phyloP scores from a whole-genome alignment of 1,140 invertebrate genomes.

The Polypedilum pembai region DNA sequence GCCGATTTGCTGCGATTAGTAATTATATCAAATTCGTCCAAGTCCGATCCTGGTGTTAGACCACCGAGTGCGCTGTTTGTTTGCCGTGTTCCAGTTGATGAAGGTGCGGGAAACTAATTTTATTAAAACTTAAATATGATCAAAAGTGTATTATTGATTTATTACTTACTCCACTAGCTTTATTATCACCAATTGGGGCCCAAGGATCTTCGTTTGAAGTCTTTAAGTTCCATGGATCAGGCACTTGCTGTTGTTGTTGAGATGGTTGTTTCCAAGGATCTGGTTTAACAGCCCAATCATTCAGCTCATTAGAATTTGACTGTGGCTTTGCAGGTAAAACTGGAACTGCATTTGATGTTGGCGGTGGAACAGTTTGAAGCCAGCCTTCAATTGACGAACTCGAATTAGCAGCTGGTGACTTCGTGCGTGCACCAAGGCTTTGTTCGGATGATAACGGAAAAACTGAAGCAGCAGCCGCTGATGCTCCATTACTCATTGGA shows the following conservation, averaged over 20 bases:
- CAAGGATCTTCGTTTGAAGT: conserved; percentile 46
- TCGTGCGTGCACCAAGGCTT: conserved; percentile 33
- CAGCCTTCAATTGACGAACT: conserved; percentile 42
- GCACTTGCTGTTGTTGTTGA: conserved; percentile 28
- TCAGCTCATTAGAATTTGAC: conserved; percentile 29
- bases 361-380: conserved; percentile 41
- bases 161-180: conserved; percentile 26
- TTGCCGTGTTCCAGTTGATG: not conserved
- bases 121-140: conserved; percentile 25
- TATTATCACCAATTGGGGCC: conserved; percentile 43
- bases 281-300: conserved; percentile 30
- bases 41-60: conserved; percentile 53
- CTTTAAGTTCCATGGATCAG: conserved; percentile 37
- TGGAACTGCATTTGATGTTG: conserved; percentile 34
- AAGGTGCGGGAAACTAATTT: conserved; percentile 24
- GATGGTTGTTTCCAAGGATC: not conserved
- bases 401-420: conserved; percentile 41
- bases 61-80: conserved; percentile 24
- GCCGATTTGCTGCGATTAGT: conserved; percentile 54
- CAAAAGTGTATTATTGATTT: not conserved
- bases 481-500: not conserved
- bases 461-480: not conserved
- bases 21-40: conserved; percentile 78
- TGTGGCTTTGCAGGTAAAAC: conserved; percentile 34
- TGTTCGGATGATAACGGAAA: conserved; percentile 29